phyloP scores from a whole-genome alignment of 1,140 invertebrate genomes.

The Helicoverpa armigera region DNA sequence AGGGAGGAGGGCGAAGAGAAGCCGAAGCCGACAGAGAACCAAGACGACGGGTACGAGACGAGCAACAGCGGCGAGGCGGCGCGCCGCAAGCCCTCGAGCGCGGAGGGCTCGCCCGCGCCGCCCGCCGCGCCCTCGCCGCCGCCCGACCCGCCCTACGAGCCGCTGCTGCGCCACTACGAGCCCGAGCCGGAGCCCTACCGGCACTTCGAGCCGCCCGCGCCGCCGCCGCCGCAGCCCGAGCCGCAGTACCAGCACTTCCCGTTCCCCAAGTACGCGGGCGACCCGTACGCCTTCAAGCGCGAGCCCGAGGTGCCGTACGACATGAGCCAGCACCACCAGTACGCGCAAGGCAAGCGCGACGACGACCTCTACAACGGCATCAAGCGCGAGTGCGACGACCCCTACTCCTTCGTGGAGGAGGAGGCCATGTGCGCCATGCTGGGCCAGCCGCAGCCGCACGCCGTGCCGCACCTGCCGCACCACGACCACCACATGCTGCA shows the following conservation, averaged over 20 bases:
- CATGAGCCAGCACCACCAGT: conserved; percentile 77
- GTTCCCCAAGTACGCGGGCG: conserved; percentile 75
- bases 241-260: conserved; percentile 78
- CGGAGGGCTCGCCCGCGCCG: conserved; percentile 75
- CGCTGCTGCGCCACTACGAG: conserved; percentile 65
- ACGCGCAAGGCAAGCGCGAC: conserved; percentile 73
- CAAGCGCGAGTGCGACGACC: conserved; percentile 88
- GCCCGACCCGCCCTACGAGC: conserved; percentile 74
- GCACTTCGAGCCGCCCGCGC: conserved; percentile 73
- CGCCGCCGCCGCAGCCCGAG: conserved; percentile 63
- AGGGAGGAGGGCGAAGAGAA: conserved; percentile 84
- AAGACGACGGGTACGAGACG: conserved; percentile 95
- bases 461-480: conserved; percentile 73
- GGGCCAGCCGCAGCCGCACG: conserved; percentile 65
- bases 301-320: conserved; percentile 81
- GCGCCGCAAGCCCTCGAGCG: conserved; percentile 80
- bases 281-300: conserved; percentile 77
- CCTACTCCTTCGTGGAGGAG: conserved; percentile 94
- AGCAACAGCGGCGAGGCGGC: conserved; percentile 90
- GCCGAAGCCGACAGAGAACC: conserved; percentile 88
- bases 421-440: conserved; percentile 88
- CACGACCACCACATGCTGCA: conserved; percentile 74
- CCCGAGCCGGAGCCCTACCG: conserved; percentile 67
- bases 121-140: conserved; percentile 64
- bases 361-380: conserved; percentile 83